Base-by-base conservation (phyloP, 2,888 invertebrate species). In the Maniola hyperantus region DNA sequence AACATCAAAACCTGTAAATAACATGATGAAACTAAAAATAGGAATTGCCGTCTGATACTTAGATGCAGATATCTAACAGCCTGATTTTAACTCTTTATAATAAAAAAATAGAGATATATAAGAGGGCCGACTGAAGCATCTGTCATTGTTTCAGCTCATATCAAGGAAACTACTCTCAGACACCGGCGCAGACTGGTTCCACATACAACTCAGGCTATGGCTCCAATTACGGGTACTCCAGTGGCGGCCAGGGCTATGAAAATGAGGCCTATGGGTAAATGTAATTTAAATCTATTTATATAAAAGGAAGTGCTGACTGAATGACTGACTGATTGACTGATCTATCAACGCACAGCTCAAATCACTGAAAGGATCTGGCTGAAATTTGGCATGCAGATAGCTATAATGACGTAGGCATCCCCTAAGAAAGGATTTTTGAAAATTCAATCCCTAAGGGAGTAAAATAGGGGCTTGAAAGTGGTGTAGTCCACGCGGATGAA, bases 21-120 rank as follows among this genome's bases (percentile, higher is more conserved):
- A 4, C 6, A 72, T 77, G 77, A 78, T 78, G 76, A 77, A 70
- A 73, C 60, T 71, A 67, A 66, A 62, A 70, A 89, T 91, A 90
- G 90, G 89, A 90, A 91, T 89, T 90, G 90, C 90, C 90, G 88
- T 90, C 90, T 89, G 82, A 90, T 73, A 90, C 89, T 85, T 72
- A 90, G 68, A 85, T 91, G 91, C 89, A 87, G 90, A 91, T 74
- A 81, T 62, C 75, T 74, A 78, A 76, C 73, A 79, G 79, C 77
- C 89, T 89, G 89, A 89, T 39, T 18, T 46, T 39, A 66, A 50
- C 4, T 51, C 34, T 42, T 20, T 55, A 2, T 26, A 62, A 46
- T 36, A 26, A 34, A 51, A n/a, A 1, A 53, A 51, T 46, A 54
- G 11, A 26, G 46, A n/a, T 15, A 26, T 34, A 10, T 50, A 33